phyloP scores from a whole-genome alignment of 2,797 vertebrate species.

The Hypotaenidia philippensis region DNA sequence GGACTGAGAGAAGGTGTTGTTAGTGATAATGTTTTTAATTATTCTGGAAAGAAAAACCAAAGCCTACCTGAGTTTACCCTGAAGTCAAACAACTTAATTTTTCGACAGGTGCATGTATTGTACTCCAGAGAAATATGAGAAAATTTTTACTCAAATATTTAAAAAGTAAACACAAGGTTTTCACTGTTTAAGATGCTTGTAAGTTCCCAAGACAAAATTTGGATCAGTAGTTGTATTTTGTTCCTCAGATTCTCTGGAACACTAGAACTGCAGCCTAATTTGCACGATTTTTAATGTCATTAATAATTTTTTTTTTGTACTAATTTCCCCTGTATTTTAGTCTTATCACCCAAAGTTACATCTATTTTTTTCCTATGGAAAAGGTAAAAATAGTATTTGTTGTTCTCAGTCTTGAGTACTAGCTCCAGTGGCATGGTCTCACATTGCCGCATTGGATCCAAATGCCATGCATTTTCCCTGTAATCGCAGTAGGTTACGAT shows the following conservation, averaged over 20 bases:
- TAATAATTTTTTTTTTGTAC: no score
- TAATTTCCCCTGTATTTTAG: background rate
- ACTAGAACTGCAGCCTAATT: background rate
- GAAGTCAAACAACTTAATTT: background rate
- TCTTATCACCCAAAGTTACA: background rate
- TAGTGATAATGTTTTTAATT: background rate
- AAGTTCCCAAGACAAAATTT: background rate
- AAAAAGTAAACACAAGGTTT: background rate
- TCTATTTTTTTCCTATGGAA: background rate
- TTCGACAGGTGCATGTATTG: background rate
- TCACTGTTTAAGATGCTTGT: background rate
- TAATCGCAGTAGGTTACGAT: background rate
- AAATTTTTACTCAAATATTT: background rate
- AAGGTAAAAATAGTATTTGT: background rate
- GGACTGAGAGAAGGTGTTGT: background rate
- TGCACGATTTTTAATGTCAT: background rate
- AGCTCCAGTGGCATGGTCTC: background rate
- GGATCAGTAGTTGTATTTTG: background rate
- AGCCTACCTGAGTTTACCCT: background rate
- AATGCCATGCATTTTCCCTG: fast-evolving
- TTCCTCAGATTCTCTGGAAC: background rate
- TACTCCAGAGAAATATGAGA: background rate
- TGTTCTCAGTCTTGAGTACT: background rate
- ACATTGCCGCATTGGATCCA: background rate
- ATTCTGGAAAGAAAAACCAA: background rate